Base-by-base conservation (phyloP, 1,140 invertebrate species). In the Aradophagus sp. region DNA sequence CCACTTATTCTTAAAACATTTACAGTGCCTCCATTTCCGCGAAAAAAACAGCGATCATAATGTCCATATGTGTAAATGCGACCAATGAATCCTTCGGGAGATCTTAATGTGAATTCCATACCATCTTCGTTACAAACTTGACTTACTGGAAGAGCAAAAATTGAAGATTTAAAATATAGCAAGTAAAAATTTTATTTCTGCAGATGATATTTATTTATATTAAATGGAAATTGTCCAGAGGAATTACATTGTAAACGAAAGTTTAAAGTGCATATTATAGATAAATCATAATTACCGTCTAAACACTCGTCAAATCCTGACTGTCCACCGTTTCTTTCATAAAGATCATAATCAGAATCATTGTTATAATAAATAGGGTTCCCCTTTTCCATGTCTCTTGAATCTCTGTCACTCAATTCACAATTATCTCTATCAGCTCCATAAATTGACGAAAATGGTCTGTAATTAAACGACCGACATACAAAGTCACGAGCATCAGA, bases 51-150 rank as follows among this genome's bases (percentile, higher is more conserved):
- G 17, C 93, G 89, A 77, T 96, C 94, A 76, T 96, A 97, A 82
- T 91, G 96, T 0, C 95, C 95, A 74, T 96, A 95, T 0, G 94
- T 95, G 77, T 96, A 97, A 76, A 97, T 97, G 26, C 95, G 86
- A 1, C 95, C 95, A 59, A 93, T 89, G 78, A 97, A 97, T 23
- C 93, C 93, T 87, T 96, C 94, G 0, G 93, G 93, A 1, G 95
- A 94, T 38, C 92, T 87, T 11, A 97, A 84, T 1, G 93, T 95
- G 75, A 97, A 96, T 81, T 96, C 95, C 94, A 97, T 97, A 0
- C 95, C 95, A 81, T 96, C 94, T 85, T 95, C 93, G 75, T 93
- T 95, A 82, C 95, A 97, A 0, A 93, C 91, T 89, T 97, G 95
- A 48, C 91, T 93, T 20, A 97, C 95, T 96, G 75, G 5, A 86